Conservation (phyloP, 2,113 vertebrate genomes). For the Tylochromis polylepis region DNA sequence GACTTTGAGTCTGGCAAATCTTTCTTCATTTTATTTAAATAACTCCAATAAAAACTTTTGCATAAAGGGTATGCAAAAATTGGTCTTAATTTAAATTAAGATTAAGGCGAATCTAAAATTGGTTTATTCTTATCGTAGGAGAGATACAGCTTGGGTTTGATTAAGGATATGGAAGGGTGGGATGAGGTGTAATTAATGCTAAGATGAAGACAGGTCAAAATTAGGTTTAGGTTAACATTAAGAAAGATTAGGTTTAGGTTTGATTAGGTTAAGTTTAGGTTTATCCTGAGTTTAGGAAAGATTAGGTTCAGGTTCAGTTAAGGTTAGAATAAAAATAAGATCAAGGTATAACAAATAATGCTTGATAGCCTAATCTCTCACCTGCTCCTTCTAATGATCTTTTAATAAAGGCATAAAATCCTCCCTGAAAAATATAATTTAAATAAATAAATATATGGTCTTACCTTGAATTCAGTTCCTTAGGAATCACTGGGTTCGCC, state of each 20-base stretch:
- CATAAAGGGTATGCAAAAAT: background rate
- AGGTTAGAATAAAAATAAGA: background rate
- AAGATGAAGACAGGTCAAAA: background rate
- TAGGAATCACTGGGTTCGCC: background rate
- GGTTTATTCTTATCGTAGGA: no score
- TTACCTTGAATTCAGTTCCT: slow-evolving; percentile 29
- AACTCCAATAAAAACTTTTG: background rate
- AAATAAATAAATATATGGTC: background rate
- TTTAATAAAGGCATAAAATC: background rate
- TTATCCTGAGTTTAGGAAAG: background rate
- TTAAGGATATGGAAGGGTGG: background rate
- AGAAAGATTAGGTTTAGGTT: background rate
- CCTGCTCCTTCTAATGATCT: background rate
- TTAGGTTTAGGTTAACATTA: background rate
- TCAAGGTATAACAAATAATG: background rate
- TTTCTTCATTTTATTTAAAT: background rate
- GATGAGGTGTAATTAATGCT: background rate
- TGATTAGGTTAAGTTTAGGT: background rate
- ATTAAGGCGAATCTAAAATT: background rate
- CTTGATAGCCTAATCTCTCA: background rate
- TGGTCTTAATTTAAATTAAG: background rate
- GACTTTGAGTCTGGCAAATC: background rate
- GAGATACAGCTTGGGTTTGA: background rate
- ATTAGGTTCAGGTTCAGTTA: background rate
- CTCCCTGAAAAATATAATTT: background rate